Base-by-base conservation (phyloP, 2,113 vertebrate species). In the Hyla sarda region DNA sequence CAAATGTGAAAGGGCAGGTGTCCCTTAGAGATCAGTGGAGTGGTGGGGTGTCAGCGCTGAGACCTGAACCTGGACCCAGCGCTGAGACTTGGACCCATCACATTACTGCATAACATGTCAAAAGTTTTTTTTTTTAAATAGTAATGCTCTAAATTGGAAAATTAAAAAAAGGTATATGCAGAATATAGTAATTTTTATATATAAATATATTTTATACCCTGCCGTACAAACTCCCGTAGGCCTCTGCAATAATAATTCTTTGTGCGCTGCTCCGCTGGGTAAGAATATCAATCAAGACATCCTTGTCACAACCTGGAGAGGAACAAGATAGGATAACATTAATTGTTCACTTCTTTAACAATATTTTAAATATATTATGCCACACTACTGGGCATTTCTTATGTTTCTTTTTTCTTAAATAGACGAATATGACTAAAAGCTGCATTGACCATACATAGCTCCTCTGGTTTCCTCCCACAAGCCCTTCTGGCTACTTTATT, bases 251-350 rank as follows among this genome's bases (percentile, higher is more conserved):
- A 92, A 93, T 89, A 28, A 91, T 88, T 81, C 94, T 86, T 87
- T 95, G 95, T 1, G 93, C 90, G 47, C 93, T 95, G 88, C 92
- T 92, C 0, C 93, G 92, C 50, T 94, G 93, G 0, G 94, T 94
- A 52, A 95, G 91, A 82, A 95, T 87, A 82, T 93, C 89, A 67
- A 95, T 94, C 89, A 96, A 60, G 84, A 93, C 52, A 28, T 95
- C 93, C 88, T 95, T 95, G 83, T 96, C 91, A 83, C 93, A 95
- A 11, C 90, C 95, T 96, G 90, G 37, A 91, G 88, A 86, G 67
- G 50, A 0, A 6, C 9, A 25, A 62, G 19, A 80, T n/a, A 62
- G 34, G 19, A 11, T 56, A 48, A 47, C 25, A 7, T 75, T 48
- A 75, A 11, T 28, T 25, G n/a, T 28, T 25, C 1, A 9, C 12